These are phyloP conservation scores for Pantherophis alleghaniensis DNA, from an alignment of 2,797 vertebrate genomes.

Conservation along the genomic window DNA sequence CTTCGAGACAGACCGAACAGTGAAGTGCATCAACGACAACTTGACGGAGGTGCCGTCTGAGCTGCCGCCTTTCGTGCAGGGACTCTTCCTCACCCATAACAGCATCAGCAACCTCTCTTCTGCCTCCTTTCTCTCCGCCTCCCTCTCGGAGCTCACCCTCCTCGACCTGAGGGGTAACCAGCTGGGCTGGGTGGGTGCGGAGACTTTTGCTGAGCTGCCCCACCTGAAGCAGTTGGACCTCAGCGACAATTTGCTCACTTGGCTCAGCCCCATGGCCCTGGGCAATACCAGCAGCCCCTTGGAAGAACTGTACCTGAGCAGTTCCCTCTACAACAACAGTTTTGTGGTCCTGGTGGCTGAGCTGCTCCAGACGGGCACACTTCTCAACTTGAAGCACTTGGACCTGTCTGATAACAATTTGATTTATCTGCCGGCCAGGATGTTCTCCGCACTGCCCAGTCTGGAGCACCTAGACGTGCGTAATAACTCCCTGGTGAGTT, in stretches of 20 bases:
- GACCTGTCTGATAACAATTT: constrained; percentile 78
- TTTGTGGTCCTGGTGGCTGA: constrained; percentile 53
- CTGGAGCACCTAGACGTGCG: constrained; percentile 81
- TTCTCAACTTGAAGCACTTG: constrained; percentile 72
- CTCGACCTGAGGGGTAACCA: constrained; percentile 85
- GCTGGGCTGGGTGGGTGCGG: constrained; percentile 73
- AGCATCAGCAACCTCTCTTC: constrained; percentile 69
- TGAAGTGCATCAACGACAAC: constrained; percentile 84
- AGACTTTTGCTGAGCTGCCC: constrained; percentile 81
- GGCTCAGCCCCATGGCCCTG: constrained; percentile 77
- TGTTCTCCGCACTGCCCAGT: constrained; percentile 68
- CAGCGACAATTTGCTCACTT: constrained; percentile 80
- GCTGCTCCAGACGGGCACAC: constrained; percentile 61
- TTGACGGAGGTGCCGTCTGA: constrained; percentile 79
- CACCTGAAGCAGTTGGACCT: constrained; percentile 83
- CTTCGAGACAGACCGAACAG: constrained; percentile 71
- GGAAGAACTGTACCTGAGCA: constrained; percentile 77
- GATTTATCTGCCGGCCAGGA: constrained; percentile 72
- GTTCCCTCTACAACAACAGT: constrained; percentile 60
- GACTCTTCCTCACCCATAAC: constrained; percentile 84
- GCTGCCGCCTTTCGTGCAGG: constrained; percentile 79
- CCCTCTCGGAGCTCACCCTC: constrained; percentile 74
- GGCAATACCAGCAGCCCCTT: constrained; percentile 70
- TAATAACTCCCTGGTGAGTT: constrained; percentile 84
- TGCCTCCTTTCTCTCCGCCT: constrained; percentile 75